A percentile compares a stretch with the other conserved stretches of the same genome.
Conservation (phyloP, 2,888 invertebrate species). For the Drosophila antonietae region DNA sequence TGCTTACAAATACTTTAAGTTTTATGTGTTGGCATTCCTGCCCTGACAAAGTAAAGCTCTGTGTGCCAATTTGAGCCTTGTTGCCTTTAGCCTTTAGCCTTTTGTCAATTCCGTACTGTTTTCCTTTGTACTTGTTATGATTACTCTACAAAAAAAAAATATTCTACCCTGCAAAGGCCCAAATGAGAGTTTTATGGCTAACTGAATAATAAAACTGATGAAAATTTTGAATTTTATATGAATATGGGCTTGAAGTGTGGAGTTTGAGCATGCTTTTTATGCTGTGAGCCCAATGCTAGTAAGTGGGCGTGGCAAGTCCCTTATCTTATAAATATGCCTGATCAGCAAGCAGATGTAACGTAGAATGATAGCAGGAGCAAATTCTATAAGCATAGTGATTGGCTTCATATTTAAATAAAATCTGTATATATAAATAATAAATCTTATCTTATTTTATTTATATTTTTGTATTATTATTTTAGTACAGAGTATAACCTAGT, state of each 20-base stretch:
- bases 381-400: too few species aligned
- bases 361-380: too few species aligned
- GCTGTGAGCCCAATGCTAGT: background rate
- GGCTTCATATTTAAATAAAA: too few species aligned
- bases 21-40: slow-evolving; percentile 10
- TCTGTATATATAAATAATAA: too few species aligned
- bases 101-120: background rate
- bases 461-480: background rate
- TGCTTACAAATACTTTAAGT: slow-evolving; percentile 32
- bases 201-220: slow-evolving; percentile 12
- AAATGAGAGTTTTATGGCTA: background rate
- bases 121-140: background rate
- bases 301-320: too few species aligned
- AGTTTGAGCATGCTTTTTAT: background rate
- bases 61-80: background rate
- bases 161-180: too few species aligned
- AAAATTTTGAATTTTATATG: slow-evolving; percentile 4
- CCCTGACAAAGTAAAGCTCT: background rate
- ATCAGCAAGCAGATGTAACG: too few species aligned
- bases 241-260: background rate
- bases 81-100: background rate
- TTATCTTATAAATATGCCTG: background rate
- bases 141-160: background rate
- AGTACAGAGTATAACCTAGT: background rate
- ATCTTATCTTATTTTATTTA: too few species aligned